Percentiles rank a stretch among this genome's conserved stretches.
phyloP scores from a whole-genome alignment of 2,888 invertebrate genomes.

The Chymomyza amoena region DNA sequence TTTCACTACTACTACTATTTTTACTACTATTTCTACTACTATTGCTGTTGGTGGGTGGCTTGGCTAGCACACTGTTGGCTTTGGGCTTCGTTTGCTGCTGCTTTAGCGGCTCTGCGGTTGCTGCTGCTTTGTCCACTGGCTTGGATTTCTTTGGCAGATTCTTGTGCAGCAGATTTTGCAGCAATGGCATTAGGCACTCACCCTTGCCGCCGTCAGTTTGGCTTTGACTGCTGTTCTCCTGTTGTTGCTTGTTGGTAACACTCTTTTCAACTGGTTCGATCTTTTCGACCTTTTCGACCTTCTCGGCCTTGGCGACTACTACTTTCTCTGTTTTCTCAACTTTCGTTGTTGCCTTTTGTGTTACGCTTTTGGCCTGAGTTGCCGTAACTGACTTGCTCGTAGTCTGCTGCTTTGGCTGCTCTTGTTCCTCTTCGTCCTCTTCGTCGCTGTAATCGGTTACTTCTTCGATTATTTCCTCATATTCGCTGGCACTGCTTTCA shows the following conservation, averaged over 20 bases:
- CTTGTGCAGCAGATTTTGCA: slow-evolving; percentile 83
- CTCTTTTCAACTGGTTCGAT: slow-evolving; percentile 4
- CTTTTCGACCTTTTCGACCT: slow-evolving; percentile 33
- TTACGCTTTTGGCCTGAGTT: slow-evolving; percentile 22
- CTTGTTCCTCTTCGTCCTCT: slow-evolving; percentile 32
- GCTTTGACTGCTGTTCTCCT: slow-evolving; percentile 18
- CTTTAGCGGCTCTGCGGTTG: slow-evolving; percentile 15
- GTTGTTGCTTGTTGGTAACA: slow-evolving; percentile 19
- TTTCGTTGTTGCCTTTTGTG: slow-evolving; percentile 40
- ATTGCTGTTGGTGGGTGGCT: slow-evolving; percentile 44
- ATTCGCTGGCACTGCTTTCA: slow-evolving; percentile 76
- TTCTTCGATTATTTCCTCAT: slow-evolving; percentile 77
- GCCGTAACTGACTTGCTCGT: not conserved
- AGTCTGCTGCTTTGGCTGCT: not conserved
- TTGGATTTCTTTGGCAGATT: slow-evolving; percentile 53
- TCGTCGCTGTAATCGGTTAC: slow-evolving; percentile 75
- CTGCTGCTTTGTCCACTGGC: slow-evolving; percentile 18
- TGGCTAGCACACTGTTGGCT: slow-evolving; percentile 35
- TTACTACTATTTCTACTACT: slow-evolving; percentile 50
- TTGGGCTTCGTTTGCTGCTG: slow-evolving; percentile 18
- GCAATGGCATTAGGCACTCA: slow-evolving; percentile 87
- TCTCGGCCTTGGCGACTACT: slow-evolving; percentile 22
- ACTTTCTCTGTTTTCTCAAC: slow-evolving; percentile 16
- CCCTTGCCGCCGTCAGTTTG: slow-evolving; percentile 79
- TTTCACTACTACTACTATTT: slow-evolving; percentile 15